Evolutionary conservation across 2,797 vertebrate genomes (phyloP), one percentile per base, ranked within the genome.

Genomic region (Etheostoma nigrum): DNA sequence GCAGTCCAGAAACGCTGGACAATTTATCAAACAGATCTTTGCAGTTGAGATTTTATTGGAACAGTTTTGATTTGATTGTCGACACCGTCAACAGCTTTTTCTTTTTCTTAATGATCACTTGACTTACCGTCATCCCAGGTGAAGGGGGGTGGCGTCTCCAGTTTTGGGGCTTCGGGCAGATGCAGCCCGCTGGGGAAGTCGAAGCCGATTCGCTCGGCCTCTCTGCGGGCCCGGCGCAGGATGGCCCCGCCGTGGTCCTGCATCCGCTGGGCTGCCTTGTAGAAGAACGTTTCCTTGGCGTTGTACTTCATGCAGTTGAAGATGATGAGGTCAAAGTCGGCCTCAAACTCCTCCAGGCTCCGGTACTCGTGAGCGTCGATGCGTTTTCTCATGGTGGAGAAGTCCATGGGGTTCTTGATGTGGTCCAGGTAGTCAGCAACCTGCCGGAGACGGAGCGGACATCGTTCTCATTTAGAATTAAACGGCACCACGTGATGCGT

Each of bases 231-330:
- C 91, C 97, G 95, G 88, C 98, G 95, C 81, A 99, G 94, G 83
- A 99, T 95, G 44, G 91, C 95, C 19, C 98, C 98, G 1, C 98
- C 98, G 59, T 97, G 97, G 92, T 99, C 98, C 71, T 96, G 95
- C 94, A 99, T 94, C 36, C 98, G 92, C 87, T 97, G 94, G 11
- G 95, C 98, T 15, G 96, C 96, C 79, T 96, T 95, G 92, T 97
- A 96, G 89, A 99, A 99, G 87, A 97, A 97, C 0, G 97, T 98
- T 85, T 99, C 98, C 94, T 98, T 99, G 90, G 97, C 96, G 54
- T 99, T 99, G 92, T 99, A 99, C 72, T 95, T 96, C 97, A 99
- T 95, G 94, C 98, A 99, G 94, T 99, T 99, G 87, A 95, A 91
- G 86, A 99, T 96, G 53, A 99, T 96, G 75, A 99, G 96, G 90